Base-by-base conservation (phyloP, 2,888 invertebrate species). In the Archips crataeganus region DNA sequence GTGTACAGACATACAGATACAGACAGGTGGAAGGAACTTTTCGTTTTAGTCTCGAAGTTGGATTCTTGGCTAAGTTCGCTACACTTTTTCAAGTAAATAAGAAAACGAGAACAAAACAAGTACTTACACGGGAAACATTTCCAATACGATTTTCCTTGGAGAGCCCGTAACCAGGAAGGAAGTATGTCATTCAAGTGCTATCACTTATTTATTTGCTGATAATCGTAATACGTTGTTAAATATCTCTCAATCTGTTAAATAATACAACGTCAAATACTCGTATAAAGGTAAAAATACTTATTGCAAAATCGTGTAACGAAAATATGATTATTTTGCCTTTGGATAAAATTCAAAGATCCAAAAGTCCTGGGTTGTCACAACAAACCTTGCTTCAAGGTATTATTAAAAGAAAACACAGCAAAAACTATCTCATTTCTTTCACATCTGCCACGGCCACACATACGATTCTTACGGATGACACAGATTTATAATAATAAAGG, bases 1-100 rank as follows among this genome's bases (percentile, higher is more conserved):
- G 77, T 68, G 75, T 74, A 70, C 74, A 78, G 80, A 79, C 82
- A 84, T n/a, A n/a, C n/a, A n/a, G n/a, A n/a, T 74, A 70, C 74
- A 78, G 80, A 79, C 82, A 84, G 81, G 81, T 82, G 80, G 74
- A 78, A 80, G 76, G 71, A 79, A 79, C 77, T 79, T 79, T 79
- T 77, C 49, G 65, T 74, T 74, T 70, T 61, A 71, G 59, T 47
- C 49, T 64, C 23, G 34, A 64, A 64, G 34, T 65, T 57, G 36
- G 8, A 60, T 49, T 65, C 64, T 71, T 65, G 59, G 63, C 70
- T 57, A 23, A 9, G 9, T 49, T 59, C n/a, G 49, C 32, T 57
- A 47, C 13, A 64, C 34, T 68, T 57, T 70, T 64, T 70, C 54
- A 63, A 54, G 42, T 63, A 45, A 36, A 63, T 70, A 63, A 66